These are phyloP conservation scores for Bostrychus sinensis DNA, from an alignment of 2,113 vertebrate genomes.

Conservation along the genomic window DNA sequence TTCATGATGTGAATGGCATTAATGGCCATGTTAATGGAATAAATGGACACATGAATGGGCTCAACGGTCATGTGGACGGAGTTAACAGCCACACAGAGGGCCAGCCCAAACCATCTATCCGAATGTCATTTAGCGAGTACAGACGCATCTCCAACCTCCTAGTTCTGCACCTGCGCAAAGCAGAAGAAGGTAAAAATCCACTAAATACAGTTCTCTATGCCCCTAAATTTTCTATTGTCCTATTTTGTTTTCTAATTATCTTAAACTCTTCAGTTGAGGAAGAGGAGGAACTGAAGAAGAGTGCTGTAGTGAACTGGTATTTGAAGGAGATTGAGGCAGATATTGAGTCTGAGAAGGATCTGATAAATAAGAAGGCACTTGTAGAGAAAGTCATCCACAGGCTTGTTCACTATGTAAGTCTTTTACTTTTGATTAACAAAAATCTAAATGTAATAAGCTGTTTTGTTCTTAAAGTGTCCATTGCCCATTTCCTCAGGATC, in stretches of 20 bases:
- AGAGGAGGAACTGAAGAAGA: conserved; percentile 88
- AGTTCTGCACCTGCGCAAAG: conserved; percentile 90
- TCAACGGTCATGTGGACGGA: conserved; percentile 38
- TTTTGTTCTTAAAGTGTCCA: background rate
- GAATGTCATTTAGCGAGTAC: conserved; percentile 92
- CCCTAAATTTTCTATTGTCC: background rate
- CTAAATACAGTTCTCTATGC: background rate
- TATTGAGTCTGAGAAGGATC: conserved; percentile 95
- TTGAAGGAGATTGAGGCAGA: conserved; percentile 97
- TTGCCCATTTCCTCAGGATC: conserved; percentile 81
- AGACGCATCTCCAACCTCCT: conserved; percentile 93
- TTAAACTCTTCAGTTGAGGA: conserved; percentile 83
- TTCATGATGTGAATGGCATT: conserved; percentile 66
- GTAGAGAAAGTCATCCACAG: conserved; percentile 95
- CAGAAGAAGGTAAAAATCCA: conserved; percentile 86
- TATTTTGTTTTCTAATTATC: background rate
- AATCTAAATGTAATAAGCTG: background rate
- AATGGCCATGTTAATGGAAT: conserved; percentile 63
- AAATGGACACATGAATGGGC: conserved; percentile 76
- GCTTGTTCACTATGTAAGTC: conserved; percentile 92
- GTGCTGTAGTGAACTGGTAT: conserved; percentile 96
- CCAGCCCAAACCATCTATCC: conserved; percentile 82
- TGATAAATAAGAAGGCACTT: conserved; percentile 92
- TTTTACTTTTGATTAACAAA: background rate
- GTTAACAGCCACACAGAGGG: conserved; percentile 67